Evolutionary conservation across 2,888 invertebrate genomes (phyloP).

Genomic region (Cerceris ruficornis): DNA sequence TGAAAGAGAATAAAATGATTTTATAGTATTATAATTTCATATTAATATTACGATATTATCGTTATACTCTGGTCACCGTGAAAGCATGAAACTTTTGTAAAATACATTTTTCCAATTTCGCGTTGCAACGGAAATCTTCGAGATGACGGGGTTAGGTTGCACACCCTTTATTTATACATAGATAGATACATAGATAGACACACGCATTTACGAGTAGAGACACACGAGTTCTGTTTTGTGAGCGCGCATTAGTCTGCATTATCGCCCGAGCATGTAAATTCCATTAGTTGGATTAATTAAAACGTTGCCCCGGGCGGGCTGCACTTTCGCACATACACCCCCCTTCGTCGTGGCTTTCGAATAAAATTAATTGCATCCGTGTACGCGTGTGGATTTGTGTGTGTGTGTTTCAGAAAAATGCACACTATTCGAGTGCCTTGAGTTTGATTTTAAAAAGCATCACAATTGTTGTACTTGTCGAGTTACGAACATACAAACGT

Average conservation of each 20-base stretch:
- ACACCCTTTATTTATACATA: too few species aligned
- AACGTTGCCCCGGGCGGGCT: slow-evolving; percentile 40
- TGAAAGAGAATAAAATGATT: too few species aligned
- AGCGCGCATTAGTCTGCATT: slow-evolving; percentile 45
- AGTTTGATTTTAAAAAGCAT: too few species aligned
- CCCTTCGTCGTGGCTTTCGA: slow-evolving; percentile 3
- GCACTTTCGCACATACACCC: slow-evolving; percentile 18
- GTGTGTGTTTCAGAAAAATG: not conserved
- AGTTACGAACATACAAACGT: too few species aligned
- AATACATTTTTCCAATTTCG: too few species aligned
- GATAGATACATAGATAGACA: not conserved
- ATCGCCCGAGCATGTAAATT: slow-evolving; percentile 63
- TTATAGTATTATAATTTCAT: too few species aligned
- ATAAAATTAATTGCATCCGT: slow-evolving; percentile 40
- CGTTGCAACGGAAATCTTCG: too few species aligned
- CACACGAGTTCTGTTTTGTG: slow-evolving; percentile 4
- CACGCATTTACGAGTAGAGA: not conserved
- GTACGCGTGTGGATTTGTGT: not conserved
- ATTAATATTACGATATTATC: too few species aligned
- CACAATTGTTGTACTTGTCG: too few species aligned
- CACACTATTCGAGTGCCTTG: not conserved
- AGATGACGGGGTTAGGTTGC: too few species aligned
- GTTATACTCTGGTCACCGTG: too few species aligned
- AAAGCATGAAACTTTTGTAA: too few species aligned
- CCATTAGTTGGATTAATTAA: slow-evolving; percentile 63